phyloP scores from a whole-genome alignment of 2,888 invertebrate species.

The Molorchus minor region DNA sequence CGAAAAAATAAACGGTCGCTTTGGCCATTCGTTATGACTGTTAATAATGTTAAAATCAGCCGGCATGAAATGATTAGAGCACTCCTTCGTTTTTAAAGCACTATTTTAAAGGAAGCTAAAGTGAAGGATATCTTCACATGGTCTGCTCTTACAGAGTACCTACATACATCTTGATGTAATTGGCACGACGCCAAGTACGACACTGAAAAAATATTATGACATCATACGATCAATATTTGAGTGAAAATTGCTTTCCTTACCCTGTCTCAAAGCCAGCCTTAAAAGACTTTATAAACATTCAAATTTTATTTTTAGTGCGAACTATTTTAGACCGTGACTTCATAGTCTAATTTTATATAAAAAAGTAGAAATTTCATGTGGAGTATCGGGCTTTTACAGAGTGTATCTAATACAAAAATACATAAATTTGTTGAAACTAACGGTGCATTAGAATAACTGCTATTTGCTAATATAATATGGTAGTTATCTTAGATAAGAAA shows the following conservation, averaged over 20 bases:
- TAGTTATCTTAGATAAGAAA: constrained; percentile 3
- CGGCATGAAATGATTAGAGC: too few relatives aligned
- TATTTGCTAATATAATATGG: too few relatives aligned
- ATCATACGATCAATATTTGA: constrained; percentile 33
- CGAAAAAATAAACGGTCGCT: too few relatives aligned
- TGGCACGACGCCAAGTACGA: constrained; percentile 23
- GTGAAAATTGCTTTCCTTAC: constrained; percentile 24
- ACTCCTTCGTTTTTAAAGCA: too few relatives aligned
- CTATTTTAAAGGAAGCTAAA: not conserved
- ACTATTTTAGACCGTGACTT: constrained; percentile 32
- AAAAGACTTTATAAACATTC: constrained; percentile 34
- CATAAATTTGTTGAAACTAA: not conserved
- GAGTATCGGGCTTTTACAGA: not conserved
- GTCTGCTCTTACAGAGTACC: not conserved
- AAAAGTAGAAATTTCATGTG: not conserved
- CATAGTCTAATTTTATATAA: constrained; percentile 9
- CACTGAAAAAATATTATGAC: constrained; percentile 25
- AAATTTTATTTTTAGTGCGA: constrained; percentile 32
- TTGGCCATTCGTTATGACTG: too few relatives aligned
- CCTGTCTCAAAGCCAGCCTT: constrained; percentile 31
- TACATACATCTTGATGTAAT: constrained; percentile 3
- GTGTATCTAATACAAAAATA: not conserved
- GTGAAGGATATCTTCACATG: constrained; percentile 10
- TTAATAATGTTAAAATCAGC: too few relatives aligned
- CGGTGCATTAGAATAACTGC: too few relatives aligned